Evolutionary conservation across 2,888 invertebrate species (phyloP).

Genomic region (Pimpla rufipes): DNA sequence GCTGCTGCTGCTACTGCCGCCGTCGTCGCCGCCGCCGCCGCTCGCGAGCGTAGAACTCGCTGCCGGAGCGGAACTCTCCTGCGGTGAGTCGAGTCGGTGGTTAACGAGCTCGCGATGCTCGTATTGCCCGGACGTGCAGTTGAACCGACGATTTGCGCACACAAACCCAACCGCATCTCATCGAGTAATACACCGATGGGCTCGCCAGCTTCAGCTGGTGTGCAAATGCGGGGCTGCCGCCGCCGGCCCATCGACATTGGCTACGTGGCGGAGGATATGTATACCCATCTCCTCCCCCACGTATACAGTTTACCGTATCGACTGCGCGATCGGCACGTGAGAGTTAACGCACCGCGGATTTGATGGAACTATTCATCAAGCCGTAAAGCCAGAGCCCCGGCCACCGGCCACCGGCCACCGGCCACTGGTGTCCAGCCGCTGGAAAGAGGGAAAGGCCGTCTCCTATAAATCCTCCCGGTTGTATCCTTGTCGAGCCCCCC

Average conservation of each 20-base stretch:
- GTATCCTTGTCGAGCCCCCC: constrained; percentile 38
- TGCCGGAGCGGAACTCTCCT: constrained; percentile 17
- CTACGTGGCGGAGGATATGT: background rate
- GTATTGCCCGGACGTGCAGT: background rate
- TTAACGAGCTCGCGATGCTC: constrained; percentile 34
- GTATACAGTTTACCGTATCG: background rate
- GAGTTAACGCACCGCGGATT: constrained; percentile 52
- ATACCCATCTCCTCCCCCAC: no score
- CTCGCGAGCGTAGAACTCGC: constrained; percentile 29
- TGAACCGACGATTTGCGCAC: constrained; percentile 19
- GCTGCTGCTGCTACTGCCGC: constrained; percentile 51
- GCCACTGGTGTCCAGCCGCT: constrained; percentile 15
- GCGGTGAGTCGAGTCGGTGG: constrained; percentile 26
- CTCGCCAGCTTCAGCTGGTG: background rate
- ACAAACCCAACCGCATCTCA: background rate
- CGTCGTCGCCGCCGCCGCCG: no score
- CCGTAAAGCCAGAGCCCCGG: constrained; percentile 68
- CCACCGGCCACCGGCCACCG: constrained; percentile 35
- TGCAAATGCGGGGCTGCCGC: no score
- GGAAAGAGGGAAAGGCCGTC: constrained; percentile 2
- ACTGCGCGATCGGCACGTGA: constrained; percentile 4
- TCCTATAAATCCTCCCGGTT: constrained; percentile 52
- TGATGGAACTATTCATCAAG: constrained; percentile 71
- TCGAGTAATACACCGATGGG: background rate
- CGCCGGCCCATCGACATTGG: background rate